Evolutionary conservation across 2,888 invertebrate genomes (phyloP).

Genomic region (Nyleta sp.): DNA sequence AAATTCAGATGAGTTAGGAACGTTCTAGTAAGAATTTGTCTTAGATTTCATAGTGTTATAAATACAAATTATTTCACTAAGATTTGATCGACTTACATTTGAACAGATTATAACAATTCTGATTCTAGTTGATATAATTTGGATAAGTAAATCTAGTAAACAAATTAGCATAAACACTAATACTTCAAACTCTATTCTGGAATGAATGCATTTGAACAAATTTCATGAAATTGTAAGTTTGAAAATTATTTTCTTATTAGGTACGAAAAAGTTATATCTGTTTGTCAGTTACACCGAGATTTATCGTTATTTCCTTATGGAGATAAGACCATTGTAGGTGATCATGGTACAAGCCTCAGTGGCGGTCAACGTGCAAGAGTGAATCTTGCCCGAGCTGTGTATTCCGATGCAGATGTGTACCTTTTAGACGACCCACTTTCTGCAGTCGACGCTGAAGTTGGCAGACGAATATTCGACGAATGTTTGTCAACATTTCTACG

Average conservation of each 20-base stretch:
- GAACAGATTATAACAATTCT: too few species aligned
- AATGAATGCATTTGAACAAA: too few species aligned
- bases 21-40: not conserved
- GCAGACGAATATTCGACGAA: conserved; percentile 85
- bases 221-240: not conserved
- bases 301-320: conserved; percentile 89
- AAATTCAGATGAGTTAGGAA: conserved; percentile 65
- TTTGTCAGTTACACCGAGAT: conserved; percentile 89
- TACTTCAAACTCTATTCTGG: too few species aligned
- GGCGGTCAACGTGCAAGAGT: conserved; percentile 93
- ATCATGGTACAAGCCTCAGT: conserved; percentile 91
- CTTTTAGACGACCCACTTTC: conserved; percentile 90
- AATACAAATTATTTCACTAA: too few species aligned
- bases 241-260: conserved; percentile 21
- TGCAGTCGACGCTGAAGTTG: conserved; percentile 89
- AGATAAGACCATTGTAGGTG: conserved; percentile 90
- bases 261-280: conserved; percentile 84
- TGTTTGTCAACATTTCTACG: conserved; percentile 65
- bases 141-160: too few species aligned
- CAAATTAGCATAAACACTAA: too few species aligned
- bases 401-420: conserved; percentile 89
- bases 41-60: not conserved
- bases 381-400: conserved; percentile 88
- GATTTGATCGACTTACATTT: too few species aligned
- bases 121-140: too few species aligned